Evolutionary conservation across 1,140 invertebrate genomes (phyloP), one percentile per base, ranked within the genome.

Genomic region (Telenomus remus): DNA sequence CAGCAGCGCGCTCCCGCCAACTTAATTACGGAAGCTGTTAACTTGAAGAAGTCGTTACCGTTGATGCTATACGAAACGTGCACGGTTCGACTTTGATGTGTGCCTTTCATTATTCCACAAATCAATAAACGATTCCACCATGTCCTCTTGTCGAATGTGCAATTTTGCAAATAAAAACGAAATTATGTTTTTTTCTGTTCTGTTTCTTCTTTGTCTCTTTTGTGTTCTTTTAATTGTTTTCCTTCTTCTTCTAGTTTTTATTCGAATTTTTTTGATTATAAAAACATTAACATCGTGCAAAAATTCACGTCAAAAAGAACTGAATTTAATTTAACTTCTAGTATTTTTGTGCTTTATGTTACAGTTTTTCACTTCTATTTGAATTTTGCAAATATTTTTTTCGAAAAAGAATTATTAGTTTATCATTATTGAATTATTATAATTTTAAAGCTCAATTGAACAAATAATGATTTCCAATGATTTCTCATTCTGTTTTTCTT

Each of bases 11-110:
- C 48, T 60, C 55, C 54, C 43, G 55, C 63, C 73, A 50, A 79
- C 78, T 78, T 81, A 80, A 81, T 81, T 81, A 80, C 77, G 69
- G 63, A 70, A 73, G 66, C 71, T 74, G 76, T 80, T 80, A 80
- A 79, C 78, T 78, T 53, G 71, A 80, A 79, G 71, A 79, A 69
- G 76, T 72, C 54, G 65, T 71, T 76, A 65, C n/a, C 56, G 42
- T 44, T 35, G 49, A 57, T 59, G 66, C 70, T 75, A 65, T 63
- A 46, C 59, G 37, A 69, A 73, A 70, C 39, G 56, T 54, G 43
- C 48, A 53, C 19, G 44, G 44, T 50, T 37, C 11, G 5, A 42
- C 47, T 47, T 2, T 33, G 42, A 65, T 63, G 54, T 59, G 61
- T 44, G 42, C 39, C 47, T 65, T 73, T 61, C 51, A 61, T 66